Percentiles rank a stretch among this genome's conserved stretches.
These are phyloP conservation scores for Bradypodion pumilum DNA, from an alignment of 2,797 vertebrate genomes.

Conservation along the genomic window DNA sequence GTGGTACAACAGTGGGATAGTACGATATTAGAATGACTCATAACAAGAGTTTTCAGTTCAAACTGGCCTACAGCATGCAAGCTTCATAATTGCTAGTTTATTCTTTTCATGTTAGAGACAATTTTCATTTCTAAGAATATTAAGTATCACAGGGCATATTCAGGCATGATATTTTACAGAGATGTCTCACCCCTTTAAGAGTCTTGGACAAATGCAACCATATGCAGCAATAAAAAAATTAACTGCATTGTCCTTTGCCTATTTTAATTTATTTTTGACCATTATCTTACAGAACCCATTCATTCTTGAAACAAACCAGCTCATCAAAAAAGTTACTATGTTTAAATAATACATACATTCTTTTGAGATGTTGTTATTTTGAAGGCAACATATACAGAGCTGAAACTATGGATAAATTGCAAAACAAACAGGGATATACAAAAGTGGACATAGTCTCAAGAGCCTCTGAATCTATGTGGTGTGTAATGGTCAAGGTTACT, in stretches of 20 bases:
- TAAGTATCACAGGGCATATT: background rate
- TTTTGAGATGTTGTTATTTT: background rate
- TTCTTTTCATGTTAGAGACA: background rate
- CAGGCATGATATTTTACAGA: background rate
- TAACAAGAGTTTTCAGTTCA: constrained; percentile 21
- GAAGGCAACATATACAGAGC: background rate
- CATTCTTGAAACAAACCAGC: background rate
- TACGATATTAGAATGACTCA: constrained; percentile 12
- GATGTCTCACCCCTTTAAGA: background rate
- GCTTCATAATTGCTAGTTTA: constrained; percentile 8
- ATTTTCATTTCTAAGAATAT: background rate
- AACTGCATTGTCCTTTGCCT: background rate
- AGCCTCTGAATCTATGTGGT: background rate
- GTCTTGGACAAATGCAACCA: background rate
- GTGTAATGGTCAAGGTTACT: background rate
- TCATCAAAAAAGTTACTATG: background rate
- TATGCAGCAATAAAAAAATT: background rate
- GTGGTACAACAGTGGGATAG: background rate
- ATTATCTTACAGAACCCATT: background rate
- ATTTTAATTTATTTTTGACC: background rate
- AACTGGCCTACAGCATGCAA: background rate
- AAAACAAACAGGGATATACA: background rate
- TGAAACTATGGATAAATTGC: background rate
- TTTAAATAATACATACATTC: background rate
- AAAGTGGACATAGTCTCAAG: background rate